A percentile compares a stretch with the other conserved stretches of the same genome.
phyloP scores from a whole-genome alignment of 2,797 vertebrate genomes.

The Nasua narica region DNA sequence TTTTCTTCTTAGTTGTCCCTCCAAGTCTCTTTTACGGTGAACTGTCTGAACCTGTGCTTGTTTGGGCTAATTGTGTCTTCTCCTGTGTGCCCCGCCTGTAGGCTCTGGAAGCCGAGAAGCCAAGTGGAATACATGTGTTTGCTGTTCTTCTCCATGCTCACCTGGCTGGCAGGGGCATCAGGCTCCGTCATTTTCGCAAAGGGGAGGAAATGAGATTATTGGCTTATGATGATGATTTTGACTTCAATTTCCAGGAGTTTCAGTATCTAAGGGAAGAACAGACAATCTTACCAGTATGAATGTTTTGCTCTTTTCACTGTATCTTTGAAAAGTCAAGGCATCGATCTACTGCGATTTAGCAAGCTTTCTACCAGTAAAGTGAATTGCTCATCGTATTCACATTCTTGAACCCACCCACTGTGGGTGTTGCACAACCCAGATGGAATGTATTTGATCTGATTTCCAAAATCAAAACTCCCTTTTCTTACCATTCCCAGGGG shows the following conservation, averaged over 20 bases:
- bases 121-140: constrained; percentile 88
- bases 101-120: constrained; percentile 88
- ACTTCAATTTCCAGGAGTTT: constrained; percentile 95
- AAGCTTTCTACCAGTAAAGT: background rate
- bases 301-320: background rate
- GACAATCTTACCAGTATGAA: constrained; percentile 86
- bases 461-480: constrained; percentile 52
- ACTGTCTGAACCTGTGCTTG: background rate
- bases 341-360: background rate
- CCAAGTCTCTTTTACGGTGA: background rate
- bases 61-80: background rate
- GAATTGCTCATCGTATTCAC: background rate
- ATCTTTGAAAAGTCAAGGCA: background rate
- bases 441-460: constrained; percentile 63
- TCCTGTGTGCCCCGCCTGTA: constrained; percentile 59
- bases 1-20: constrained; percentile 30
- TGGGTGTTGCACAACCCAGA: background rate
- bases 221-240: constrained; percentile 88
- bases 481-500: constrained; percentile 26
- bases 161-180: constrained; percentile 88
- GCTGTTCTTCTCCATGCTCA: constrained; percentile 90
- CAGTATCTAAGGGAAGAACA: constrained; percentile 89
- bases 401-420: background rate
- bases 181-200: constrained; percentile 87
- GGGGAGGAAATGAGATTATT: constrained; percentile 86